phyloP scores from a whole-genome alignment of 2,113 vertebrate genomes.

The Pachyramphus minor region DNA sequence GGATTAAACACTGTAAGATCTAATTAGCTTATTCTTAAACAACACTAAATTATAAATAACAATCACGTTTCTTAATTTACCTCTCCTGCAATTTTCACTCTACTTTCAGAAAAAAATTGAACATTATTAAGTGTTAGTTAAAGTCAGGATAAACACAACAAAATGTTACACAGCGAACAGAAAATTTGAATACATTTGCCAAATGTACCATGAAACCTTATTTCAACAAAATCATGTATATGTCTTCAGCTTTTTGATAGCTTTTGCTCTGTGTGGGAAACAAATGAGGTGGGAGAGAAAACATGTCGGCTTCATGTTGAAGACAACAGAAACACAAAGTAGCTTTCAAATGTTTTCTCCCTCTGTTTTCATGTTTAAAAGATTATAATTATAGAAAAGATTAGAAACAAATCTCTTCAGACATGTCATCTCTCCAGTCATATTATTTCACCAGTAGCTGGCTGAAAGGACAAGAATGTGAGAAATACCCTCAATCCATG shows the following conservation, averaged over 20 bases:
- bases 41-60: conserved; percentile 15
- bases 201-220: background rate
- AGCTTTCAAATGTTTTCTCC: background rate
- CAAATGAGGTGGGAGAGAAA: background rate
- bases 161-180: background rate
- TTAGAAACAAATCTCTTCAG: background rate
- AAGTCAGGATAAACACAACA: background rate
- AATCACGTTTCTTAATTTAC: background rate
- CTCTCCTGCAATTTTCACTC: background rate
- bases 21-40: background rate
- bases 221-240: background rate
- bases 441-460: background rate
- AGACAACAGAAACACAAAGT: background rate
- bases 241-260: background rate
- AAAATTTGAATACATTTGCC: background rate
- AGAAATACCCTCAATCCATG: background rate
- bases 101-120: background rate
- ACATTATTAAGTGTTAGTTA: background rate
- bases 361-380: background rate
- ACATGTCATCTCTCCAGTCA: fast-evolving
- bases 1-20: background rate
- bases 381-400: background rate
- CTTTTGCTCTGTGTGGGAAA: background rate
- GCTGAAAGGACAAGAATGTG: background rate
- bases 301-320: background rate